Percentiles rank a stretch among this genome's conserved stretches.
These are phyloP conservation scores for Anseranas semipalmata DNA, from an alignment of 2,113 vertebrate species.

Conservation along the genomic window DNA sequence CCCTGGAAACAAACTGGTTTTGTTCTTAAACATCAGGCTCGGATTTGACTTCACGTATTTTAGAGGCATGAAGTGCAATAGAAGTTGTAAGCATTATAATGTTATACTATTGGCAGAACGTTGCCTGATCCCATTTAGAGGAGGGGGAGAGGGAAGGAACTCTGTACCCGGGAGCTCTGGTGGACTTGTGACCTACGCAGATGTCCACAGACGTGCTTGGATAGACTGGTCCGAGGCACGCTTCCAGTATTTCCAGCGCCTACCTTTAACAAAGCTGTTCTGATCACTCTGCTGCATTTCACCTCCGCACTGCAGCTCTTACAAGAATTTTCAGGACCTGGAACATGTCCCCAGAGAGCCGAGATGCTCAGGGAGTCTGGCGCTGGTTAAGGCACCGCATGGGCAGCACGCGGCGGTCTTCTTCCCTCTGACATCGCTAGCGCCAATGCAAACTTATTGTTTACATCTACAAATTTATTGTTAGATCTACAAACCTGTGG, in stretches of 20 bases:
- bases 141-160: not conserved
- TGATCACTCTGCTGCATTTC: not conserved
- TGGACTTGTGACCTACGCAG: too few relatives aligned
- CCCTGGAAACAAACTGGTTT: accelerated
- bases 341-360: not conserved
- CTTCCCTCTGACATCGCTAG: not conserved
- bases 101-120: too few relatives aligned
- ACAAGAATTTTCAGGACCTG: not conserved
- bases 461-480: not conserved
- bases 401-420: not conserved
- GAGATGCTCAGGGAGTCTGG: not conserved
- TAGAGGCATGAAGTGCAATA: not conserved
- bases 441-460: not conserved
- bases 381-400: not conserved
- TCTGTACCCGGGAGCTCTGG: not conserved
- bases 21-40: not conserved
- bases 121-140: not conserved
- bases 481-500: not conserved
- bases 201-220: not conserved
- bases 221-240: not conserved
- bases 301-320: accelerated
- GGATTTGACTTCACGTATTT: not conserved
- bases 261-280: not conserved
- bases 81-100: not conserved
- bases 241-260: accelerated